These are phyloP conservation scores for Melanaphis sacchari DNA, from an alignment of 1,140 invertebrate genomes.

Conservation along the genomic window DNA sequence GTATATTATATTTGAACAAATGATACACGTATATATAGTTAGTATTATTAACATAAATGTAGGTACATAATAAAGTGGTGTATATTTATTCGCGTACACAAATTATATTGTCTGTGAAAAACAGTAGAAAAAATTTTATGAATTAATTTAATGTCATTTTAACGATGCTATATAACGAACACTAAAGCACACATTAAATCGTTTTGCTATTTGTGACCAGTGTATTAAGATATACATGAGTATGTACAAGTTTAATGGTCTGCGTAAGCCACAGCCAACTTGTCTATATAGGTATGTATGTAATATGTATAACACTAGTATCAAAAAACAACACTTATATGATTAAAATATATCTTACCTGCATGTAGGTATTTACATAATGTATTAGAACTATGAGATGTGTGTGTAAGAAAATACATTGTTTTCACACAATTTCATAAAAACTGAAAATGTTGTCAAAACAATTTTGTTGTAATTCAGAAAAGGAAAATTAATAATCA, in stretches of 20 bases:
- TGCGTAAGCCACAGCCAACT: not conserved
- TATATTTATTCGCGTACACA: not conserved
- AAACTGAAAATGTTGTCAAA: too few species aligned
- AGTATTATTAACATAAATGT: not conserved
- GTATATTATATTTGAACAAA: not conserved
- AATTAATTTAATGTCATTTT: constrained; percentile 36
- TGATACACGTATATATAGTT: not conserved
- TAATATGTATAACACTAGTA: not conserved
- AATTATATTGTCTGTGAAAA: not conserved
- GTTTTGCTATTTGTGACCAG: constrained; percentile 9
- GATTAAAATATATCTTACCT: not conserved
- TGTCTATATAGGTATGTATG: not conserved
- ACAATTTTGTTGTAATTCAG: too few species aligned
- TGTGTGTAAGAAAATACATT: not conserved
- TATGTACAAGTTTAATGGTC: constrained; percentile 2
- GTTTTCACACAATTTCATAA: not conserved
- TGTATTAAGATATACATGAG: constrained; percentile 12
- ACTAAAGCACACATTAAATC: constrained; percentile 36
- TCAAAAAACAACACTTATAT: not conserved
- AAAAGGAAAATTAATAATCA: too few species aligned
- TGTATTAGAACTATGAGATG: not conserved
- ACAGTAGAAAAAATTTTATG: not conserved
- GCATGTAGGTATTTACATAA: not conserved
- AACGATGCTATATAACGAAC: not conserved
- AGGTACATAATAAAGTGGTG: not conserved